A percentile compares a stretch with the other conserved stretches of the same genome.
Evolutionary conservation across 2,888 invertebrate genomes (phyloP).

Genomic region (Perizoma flavofasciatum): DNA sequence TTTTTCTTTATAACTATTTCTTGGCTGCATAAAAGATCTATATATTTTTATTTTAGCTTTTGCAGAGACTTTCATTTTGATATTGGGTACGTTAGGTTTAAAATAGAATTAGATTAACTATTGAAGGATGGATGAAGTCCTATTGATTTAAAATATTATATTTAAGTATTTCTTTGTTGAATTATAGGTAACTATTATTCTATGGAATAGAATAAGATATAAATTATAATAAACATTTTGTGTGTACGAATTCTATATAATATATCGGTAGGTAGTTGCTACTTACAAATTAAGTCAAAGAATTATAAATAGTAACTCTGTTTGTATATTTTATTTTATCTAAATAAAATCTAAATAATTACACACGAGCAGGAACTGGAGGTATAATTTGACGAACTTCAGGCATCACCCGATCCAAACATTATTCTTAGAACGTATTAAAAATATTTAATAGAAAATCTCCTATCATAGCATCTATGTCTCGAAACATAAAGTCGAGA

Average conservation of each 20-base stretch:
- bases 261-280: background rate
- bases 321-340: constrained; percentile 16
- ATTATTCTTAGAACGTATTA: constrained; percentile 66
- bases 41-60: too few relatives aligned
- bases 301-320: constrained; percentile 1
- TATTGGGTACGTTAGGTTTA: too few relatives aligned
- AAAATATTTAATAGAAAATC: constrained; percentile 34
- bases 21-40: constrained; percentile 48
- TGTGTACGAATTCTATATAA: too few relatives aligned
- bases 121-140: too few relatives aligned
- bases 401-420: constrained; percentile 62
- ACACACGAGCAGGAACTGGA: constrained; percentile 41
- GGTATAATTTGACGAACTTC: constrained; percentile 55
- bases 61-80: too few relatives aligned
- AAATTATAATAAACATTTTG: too few relatives aligned
- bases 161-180: too few relatives aligned
- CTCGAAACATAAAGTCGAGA: constrained; percentile 23
- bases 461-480: constrained; percentile 31
- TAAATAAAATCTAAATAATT: constrained; percentile 37
- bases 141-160: too few relatives aligned
- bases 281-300: background rate
- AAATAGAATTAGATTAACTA: too few relatives aligned
- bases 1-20: too few relatives aligned
- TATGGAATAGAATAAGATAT: too few relatives aligned
- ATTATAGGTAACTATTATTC: too few relatives aligned